phyloP scores from a whole-genome alignment of 2,113 vertebrate species.

The Crocuta crocuta region DNA sequence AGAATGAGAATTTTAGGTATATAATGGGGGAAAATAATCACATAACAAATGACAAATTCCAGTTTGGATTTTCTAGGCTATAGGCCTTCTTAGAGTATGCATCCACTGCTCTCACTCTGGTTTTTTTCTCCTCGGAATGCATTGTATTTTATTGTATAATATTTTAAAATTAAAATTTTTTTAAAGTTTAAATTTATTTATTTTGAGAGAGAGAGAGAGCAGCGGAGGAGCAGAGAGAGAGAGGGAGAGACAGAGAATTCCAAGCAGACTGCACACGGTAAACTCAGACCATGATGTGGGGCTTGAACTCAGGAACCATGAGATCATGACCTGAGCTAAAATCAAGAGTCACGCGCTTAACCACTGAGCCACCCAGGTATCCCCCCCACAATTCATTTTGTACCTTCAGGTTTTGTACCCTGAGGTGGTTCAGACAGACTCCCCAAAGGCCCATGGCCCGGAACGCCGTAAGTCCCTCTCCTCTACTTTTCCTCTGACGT shows the following conservation, averaged over 20 bases:
- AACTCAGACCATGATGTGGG: too few species aligned
- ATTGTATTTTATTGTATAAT: background rate
- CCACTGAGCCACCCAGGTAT: too few species aligned
- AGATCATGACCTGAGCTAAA: too few species aligned
- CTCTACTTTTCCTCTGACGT: background rate
- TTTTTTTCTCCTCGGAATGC: background rate
- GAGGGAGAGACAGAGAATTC: too few species aligned
- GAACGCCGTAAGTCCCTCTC: background rate
- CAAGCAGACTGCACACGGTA: too few species aligned
- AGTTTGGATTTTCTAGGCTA: background rate
- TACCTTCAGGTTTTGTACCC: background rate
- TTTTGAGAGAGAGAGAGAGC: too few species aligned
- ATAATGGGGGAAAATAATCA: background rate
- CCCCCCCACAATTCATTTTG: background rate
- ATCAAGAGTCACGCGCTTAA: too few species aligned
- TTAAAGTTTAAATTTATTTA: too few species aligned
- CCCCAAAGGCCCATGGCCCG: rapidly evolving
- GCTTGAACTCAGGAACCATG: too few species aligned
- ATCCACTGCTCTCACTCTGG: background rate
- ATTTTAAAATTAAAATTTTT: too few species aligned
- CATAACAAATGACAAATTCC: background rate
- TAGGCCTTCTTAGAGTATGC: background rate
- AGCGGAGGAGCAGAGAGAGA: too few species aligned
- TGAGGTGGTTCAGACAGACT: background rate
- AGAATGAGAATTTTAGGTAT: background rate